phyloP scores from a whole-genome alignment of 2,888 invertebrate genomes.

The Drosophila acutilabella region DNA sequence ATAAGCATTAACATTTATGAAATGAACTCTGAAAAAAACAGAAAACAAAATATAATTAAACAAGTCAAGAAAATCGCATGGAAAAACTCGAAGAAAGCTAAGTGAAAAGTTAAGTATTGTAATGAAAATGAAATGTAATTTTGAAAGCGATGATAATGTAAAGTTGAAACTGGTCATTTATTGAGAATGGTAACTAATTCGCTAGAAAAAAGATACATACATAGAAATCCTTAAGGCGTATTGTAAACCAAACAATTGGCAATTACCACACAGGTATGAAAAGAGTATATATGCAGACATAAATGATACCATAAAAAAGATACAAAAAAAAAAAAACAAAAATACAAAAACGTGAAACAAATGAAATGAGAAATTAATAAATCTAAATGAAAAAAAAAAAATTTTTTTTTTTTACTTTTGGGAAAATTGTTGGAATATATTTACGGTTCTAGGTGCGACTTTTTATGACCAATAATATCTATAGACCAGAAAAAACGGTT shows the following conservation, averaged over 20 bases:
- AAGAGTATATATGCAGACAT: conserved; percentile 35
- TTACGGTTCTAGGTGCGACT: background rate
- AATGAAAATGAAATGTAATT: conserved; percentile 18
- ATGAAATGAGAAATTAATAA: conserved; percentile 65
- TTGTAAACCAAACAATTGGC: conserved; percentile 48
- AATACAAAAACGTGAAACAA: conserved; percentile 40
- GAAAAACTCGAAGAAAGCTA: conserved; percentile 2
- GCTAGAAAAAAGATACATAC: conserved; percentile 16
- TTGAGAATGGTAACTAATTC: conserved; percentile 36
- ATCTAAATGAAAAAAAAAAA: conserved; percentile 59
- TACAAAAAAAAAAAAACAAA: conserved; percentile 5
- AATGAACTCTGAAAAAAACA: conserved; percentile 33
- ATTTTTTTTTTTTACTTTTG: background rate
- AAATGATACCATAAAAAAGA: conserved; percentile 23
- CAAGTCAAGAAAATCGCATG: background rate
- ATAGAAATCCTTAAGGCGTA: conserved; percentile 21
- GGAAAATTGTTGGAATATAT: no score
- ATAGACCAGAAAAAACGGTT: no score
- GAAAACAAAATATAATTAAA: no score
- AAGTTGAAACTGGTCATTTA: conserved; percentile 13
- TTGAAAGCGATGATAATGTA: background rate
- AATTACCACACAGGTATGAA: conserved; percentile 35
- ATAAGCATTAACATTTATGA: conserved; percentile 62
- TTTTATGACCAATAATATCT: no score
- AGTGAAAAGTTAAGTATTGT: conserved; percentile 18